Conservation (phyloP, 2,797 vertebrate species). For the Liparis tanakae region DNA sequence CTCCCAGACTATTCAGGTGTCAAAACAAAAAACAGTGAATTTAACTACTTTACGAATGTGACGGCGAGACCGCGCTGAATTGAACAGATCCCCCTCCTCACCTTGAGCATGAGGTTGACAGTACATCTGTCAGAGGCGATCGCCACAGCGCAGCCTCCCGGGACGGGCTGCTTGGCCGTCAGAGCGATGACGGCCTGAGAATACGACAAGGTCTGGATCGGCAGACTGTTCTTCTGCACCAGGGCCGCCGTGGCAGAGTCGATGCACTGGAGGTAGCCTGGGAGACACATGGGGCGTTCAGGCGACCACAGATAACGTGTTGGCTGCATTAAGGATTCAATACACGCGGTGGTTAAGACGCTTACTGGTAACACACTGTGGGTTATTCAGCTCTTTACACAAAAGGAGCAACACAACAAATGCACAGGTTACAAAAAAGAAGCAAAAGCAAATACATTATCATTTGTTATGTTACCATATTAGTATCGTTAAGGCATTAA, state of each 20-base stretch:
- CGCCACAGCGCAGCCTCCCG: slow-evolving; percentile 89
- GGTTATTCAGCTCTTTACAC: not conserved
- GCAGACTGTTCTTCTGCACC: slow-evolving; percentile 82
- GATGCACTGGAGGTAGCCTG: slow-evolving; percentile 90
- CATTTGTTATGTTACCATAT: not conserved
- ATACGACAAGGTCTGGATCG: slow-evolving; percentile 89
- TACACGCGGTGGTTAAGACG: not conserved
- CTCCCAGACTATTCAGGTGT: not conserved
- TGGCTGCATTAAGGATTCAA: not conserved
- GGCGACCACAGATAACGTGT: not conserved
- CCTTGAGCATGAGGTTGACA: slow-evolving; percentile 92
- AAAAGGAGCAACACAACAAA: not conserved
- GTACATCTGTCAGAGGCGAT: slow-evolving; percentile 92
- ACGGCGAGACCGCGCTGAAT: slow-evolving; percentile 9
- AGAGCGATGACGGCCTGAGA: slow-evolving; percentile 84
- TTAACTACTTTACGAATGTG: not conserved
- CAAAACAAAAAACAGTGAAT: slow-evolving; percentile 12
- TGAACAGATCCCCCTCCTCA: slow-evolving; percentile 53
- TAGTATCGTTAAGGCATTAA: not conserved
- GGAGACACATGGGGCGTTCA: slow-evolving; percentile 2
- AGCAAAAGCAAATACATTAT: not conserved
- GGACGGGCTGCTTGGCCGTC: slow-evolving; percentile 74
- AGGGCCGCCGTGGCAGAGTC: slow-evolving; percentile 78
- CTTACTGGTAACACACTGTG: not conserved
- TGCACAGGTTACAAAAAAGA: not conserved